These are phyloP conservation scores for Oscheius onirici DNA, from an alignment of 2,888 invertebrate genomes.

Conservation along the genomic window DNA sequence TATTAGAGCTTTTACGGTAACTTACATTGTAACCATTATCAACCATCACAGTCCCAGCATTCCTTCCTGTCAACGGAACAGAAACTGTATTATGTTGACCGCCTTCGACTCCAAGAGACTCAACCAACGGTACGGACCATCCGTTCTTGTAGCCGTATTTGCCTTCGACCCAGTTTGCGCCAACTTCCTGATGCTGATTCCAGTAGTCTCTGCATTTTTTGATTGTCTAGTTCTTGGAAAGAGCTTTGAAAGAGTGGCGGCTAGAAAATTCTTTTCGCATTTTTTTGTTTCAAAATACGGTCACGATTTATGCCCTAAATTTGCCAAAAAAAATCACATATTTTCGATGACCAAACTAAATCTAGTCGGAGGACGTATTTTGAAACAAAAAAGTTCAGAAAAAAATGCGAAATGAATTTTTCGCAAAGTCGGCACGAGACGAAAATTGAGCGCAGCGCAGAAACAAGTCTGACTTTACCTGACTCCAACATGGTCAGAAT, in stretches of 20 bases:
- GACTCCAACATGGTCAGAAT: slow-evolving; percentile 60
- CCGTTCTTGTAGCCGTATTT: slow-evolving; percentile 57
- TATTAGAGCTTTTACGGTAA: slow-evolving; percentile 1
- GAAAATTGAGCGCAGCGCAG: not conserved
- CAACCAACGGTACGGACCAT: slow-evolving; percentile 64
- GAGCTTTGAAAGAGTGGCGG: not conserved
- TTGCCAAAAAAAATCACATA: too few relatives aligned
- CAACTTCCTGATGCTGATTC: slow-evolving; percentile 62
- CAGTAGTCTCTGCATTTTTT: slow-evolving; percentile 60
- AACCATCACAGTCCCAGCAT: slow-evolving; percentile 48
- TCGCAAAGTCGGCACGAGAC: not conserved
- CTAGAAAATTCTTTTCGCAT: too few relatives aligned
- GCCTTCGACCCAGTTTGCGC: slow-evolving; percentile 63
- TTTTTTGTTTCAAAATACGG: too few relatives aligned
- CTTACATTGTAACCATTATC: slow-evolving; percentile 53
- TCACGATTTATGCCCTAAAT: too few relatives aligned
- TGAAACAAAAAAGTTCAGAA: too few relatives aligned
- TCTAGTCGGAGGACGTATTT: too few relatives aligned
- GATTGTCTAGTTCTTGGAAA: not conserved
- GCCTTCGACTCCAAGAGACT: slow-evolving; percentile 64
- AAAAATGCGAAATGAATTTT: too few relatives aligned
- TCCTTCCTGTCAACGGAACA: slow-evolving; percentile 45
- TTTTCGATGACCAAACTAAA: too few relatives aligned
- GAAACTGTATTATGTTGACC: slow-evolving; percentile 58
- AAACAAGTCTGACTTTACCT: slow-evolving; percentile 38